A percentile compares a stretch with the other conserved stretches of the same genome.
Conservation (phyloP, 2,888 invertebrate genomes). For the Phyto melanocephala region DNA sequence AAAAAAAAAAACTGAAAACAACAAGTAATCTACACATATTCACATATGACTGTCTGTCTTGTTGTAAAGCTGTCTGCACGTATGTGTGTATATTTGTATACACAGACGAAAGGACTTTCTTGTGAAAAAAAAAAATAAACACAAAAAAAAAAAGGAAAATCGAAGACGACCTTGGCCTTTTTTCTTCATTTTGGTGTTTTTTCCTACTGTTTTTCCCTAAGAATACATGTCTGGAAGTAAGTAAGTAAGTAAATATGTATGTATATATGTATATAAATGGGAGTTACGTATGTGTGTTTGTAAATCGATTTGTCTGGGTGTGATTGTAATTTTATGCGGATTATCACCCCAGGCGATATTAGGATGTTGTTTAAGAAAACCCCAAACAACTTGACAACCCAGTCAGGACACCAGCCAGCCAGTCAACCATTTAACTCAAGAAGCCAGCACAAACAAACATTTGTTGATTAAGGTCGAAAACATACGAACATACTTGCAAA, state of each 20-base stretch:
- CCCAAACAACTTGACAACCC: constrained; percentile 56
- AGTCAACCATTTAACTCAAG: constrained; percentile 16
- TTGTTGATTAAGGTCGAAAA: constrained; percentile 60
- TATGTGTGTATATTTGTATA: constrained; percentile 24
- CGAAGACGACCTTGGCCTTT: constrained; percentile 69
- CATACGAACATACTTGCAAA: constrained; percentile 20
- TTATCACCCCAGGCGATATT: constrained; percentile 72
- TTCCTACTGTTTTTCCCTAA: constrained; percentile 39
- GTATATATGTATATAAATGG: constrained; percentile 16
- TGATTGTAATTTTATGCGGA: constrained; percentile 76
- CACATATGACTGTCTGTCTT: constrained; percentile 64
- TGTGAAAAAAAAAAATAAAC: constrained; percentile 49
- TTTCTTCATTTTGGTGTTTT: constrained; percentile 49
- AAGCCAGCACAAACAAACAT: constrained; percentile 58
- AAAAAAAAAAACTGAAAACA: constrained; percentile 4
- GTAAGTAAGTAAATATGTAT: background rate
- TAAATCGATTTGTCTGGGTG: constrained; percentile 68
- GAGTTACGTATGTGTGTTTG: constrained; percentile 38
- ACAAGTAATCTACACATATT: constrained; percentile 52
- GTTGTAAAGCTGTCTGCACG: constrained; percentile 62
- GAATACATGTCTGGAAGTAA: constrained; percentile 22
- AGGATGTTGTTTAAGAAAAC: constrained; percentile 54
- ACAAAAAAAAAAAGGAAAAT: constrained; percentile 59
- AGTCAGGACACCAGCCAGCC: constrained; percentile 31
- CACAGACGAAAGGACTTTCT: constrained; percentile 60